phyloP scores from a whole-genome alignment of 2,888 invertebrate species.

The Limnephilus auricula region DNA sequence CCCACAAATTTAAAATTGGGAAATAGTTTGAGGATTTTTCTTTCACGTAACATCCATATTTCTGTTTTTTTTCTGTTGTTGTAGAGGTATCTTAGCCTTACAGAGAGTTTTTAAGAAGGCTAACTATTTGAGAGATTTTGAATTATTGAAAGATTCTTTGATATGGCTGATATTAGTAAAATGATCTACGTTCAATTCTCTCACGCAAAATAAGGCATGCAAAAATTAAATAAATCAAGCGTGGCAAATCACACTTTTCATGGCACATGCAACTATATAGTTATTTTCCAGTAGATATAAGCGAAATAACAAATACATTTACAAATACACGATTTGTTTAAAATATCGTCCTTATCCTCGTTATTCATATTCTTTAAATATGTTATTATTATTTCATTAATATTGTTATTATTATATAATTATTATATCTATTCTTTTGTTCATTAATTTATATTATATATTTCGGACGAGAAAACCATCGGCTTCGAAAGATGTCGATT shows the following conservation, averaged over 20 bases:
- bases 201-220: not conserved
- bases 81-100: too few relatives aligned
- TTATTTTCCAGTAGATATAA: not conserved
- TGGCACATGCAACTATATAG: not conserved
- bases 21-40: not conserved
- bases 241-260: not conserved
- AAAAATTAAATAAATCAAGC: not conserved
- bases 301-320: not conserved
- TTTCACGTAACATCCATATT: not conserved
- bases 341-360: too few relatives aligned
- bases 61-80: not conserved
- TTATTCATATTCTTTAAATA: too few relatives aligned
- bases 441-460: too few relatives aligned
- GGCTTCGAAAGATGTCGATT: too few relatives aligned
- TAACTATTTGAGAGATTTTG: not conserved
- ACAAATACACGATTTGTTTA: too few relatives aligned
- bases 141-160: too few relatives aligned
- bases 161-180: not conserved
- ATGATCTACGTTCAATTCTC: not conserved
- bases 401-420: too few relatives aligned
- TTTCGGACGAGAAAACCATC: too few relatives aligned
- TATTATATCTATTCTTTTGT: too few relatives aligned
- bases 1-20: conserved; percentile 15
- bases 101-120: not conserved
- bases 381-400: too few relatives aligned